These are phyloP conservation scores for Pachliopta kotzebuea DNA, from an alignment of 2,888 invertebrate genomes.

Conservation along the genomic window DNA sequence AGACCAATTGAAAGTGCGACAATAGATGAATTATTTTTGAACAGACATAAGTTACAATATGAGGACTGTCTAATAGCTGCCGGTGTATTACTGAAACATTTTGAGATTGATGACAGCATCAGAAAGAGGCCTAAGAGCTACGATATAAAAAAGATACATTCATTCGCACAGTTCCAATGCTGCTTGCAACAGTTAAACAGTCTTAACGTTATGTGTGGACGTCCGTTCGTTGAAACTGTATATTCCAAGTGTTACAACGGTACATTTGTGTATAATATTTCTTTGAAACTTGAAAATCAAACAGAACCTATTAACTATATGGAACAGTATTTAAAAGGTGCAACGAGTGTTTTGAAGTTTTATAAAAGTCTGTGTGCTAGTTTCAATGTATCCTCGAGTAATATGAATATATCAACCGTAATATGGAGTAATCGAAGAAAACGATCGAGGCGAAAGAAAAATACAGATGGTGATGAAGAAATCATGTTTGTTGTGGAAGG, in stretches of 20 bases:
- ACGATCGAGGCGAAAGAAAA: conserved; percentile 45
- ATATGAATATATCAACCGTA: conserved; percentile 50
- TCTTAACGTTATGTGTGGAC: conserved; percentile 83
- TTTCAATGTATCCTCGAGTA: conserved; percentile 44
- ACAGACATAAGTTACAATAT: conserved; percentile 73
- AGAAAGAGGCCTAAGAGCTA: conserved; percentile 76
- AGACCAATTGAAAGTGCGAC: conserved; percentile 29
- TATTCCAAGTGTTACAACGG: conserved; percentile 86
- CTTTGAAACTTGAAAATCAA: conserved; percentile 81
- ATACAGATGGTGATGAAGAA: conserved; percentile 42
- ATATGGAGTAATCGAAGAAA: conserved; percentile 49
- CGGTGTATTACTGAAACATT: conserved; percentile 80
- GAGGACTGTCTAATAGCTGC: conserved; percentile 81
- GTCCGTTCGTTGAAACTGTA: conserved; percentile 77
- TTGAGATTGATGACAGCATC: conserved; percentile 79
- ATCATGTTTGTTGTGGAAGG: conserved; percentile 60
- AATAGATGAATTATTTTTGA: conserved; percentile 53
- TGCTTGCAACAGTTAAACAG: conserved; percentile 79
- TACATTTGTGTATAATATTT: conserved; percentile 87
- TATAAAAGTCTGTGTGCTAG: conserved; percentile 54
- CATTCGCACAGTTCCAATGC: conserved; percentile 84
- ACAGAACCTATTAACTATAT: conserved; percentile 77
- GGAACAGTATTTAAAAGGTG: conserved; percentile 67
- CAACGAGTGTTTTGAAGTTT: conserved; percentile 55
- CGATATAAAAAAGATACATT: conserved; percentile 79